Percentiles rank a stretch among this genome's conserved stretches.
Evolutionary conservation across 2,113 vertebrate species (phyloP).

Genomic region (Nyctereutes procyonoides): DNA sequence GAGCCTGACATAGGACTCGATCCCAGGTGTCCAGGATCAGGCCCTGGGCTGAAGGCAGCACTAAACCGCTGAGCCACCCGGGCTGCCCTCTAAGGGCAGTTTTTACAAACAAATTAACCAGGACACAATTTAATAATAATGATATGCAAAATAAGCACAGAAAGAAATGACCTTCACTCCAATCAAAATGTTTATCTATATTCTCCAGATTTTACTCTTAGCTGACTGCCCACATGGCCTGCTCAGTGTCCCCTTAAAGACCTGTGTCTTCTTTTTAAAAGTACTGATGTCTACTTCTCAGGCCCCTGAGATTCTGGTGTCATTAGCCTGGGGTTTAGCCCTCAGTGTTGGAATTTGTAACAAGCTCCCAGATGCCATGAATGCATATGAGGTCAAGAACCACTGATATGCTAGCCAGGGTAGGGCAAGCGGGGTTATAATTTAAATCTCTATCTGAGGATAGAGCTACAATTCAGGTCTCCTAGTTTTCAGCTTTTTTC

Average conservation of each 20-base stretch:
- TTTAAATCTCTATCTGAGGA: background rate
- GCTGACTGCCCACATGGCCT: background rate
- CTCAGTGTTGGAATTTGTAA: background rate
- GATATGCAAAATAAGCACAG: background rate
- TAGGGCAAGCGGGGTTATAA: background rate
- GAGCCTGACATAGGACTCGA: too few species aligned
- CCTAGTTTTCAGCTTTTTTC: background rate
- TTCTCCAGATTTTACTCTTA: background rate
- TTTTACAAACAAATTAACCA: background rate
- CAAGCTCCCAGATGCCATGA: background rate
- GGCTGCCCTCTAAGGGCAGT: background rate
- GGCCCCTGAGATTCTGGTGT: background rate
- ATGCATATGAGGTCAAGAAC: background rate
- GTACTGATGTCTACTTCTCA: background rate
- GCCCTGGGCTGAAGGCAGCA: too few species aligned
- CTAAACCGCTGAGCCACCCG: too few species aligned
- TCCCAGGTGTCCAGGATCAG: too few species aligned
- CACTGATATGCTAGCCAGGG: background rate
- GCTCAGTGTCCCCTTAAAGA: background rate
- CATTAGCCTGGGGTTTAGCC: background rate
- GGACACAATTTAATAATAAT: background rate
- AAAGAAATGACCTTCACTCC: background rate
- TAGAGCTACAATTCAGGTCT: background rate
- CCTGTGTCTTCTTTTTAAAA: constrained; percentile 19
- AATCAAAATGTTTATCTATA: background rate